Evolutionary conservation across 2,113 vertebrate species (phyloP).

Genomic region (Esox niger): DNA sequence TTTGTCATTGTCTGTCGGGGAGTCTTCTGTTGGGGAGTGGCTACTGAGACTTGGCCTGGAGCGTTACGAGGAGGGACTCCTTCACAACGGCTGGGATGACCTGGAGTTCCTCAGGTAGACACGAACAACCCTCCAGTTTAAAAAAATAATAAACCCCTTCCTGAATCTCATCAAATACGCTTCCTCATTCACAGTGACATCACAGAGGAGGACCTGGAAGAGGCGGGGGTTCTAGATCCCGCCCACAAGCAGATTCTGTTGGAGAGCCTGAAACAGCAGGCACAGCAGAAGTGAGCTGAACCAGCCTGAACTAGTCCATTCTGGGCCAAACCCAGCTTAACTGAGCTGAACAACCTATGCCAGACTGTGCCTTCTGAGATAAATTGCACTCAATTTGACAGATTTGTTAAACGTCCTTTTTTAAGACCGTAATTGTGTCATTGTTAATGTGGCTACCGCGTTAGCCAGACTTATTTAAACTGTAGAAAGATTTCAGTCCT

Average conservation of each 20-base stretch:
- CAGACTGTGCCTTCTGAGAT: constrained; percentile 58
- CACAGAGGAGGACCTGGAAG: constrained; percentile 94
- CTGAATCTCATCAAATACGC: not conserved
- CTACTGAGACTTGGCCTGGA: constrained; percentile 86
- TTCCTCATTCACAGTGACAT: constrained; percentile 80
- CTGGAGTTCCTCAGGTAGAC: constrained; percentile 91
- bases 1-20: constrained; percentile 66
- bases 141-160: not conserved
- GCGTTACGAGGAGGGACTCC: constrained; percentile 86
- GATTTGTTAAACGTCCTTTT: constrained; percentile 34
- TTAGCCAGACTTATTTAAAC: constrained; percentile 59
- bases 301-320: constrained; percentile 13
- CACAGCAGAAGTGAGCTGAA: constrained; percentile 60
- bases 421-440: constrained; percentile 35
- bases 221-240: constrained; percentile 86
- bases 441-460: constrained; percentile 12
- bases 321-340: constrained; percentile 13
- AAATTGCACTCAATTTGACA: constrained; percentile 60
- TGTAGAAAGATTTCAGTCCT: constrained; percentile 42
- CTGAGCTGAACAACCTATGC: constrained; percentile 37
- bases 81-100: constrained; percentile 96
- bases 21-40: constrained; percentile 89
- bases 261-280: constrained; percentile 83
- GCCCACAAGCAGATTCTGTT: constrained; percentile 86
- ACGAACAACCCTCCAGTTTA: not conserved